Evolutionary conservation across 2,888 invertebrate genomes (phyloP).

Genomic region (Crocallis elinguaria): DNA sequence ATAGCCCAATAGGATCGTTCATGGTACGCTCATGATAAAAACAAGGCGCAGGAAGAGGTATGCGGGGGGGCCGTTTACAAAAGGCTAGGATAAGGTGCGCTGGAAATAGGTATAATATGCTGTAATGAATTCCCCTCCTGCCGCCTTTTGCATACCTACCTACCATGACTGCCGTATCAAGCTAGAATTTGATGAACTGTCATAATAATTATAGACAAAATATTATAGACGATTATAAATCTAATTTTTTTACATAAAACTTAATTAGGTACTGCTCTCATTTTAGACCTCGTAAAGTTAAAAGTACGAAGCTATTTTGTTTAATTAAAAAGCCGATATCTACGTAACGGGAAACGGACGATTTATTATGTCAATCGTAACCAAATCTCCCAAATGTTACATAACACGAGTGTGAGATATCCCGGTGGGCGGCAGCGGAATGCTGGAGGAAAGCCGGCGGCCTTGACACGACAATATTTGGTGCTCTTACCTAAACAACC

Average conservation of each 20-base stretch:
- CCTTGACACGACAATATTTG: conserved; percentile 83
- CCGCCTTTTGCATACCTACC: no score
- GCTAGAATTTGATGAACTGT: no score
- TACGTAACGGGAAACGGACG: conserved; percentile 46
- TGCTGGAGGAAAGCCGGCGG: conserved; percentile 81
- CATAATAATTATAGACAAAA: no score
- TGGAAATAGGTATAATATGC: no score
- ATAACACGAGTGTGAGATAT: conserved; percentile 79
- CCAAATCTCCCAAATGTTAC: conserved; percentile 74
- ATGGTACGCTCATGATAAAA: no score
- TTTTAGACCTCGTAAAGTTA: conserved; percentile 5
- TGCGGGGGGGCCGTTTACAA: no score
- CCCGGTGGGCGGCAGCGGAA: conserved; percentile 82
- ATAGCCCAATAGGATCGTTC: no score
- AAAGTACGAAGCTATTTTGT: conserved; percentile 1
- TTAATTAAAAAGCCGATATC: conserved; percentile 33
- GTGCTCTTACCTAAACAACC: conserved; percentile 67
- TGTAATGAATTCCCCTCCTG: no score
- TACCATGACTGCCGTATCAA: no score
- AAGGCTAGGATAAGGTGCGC: no score
- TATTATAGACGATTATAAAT: background rate
- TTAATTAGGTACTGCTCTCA: background rate
- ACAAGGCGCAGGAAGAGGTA: no score
- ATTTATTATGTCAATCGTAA: conserved; percentile 69
- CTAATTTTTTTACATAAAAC: background rate